Evolutionary conservation across 2,888 invertebrate species (phyloP).

Genomic region (Mythimna ferrago): DNA sequence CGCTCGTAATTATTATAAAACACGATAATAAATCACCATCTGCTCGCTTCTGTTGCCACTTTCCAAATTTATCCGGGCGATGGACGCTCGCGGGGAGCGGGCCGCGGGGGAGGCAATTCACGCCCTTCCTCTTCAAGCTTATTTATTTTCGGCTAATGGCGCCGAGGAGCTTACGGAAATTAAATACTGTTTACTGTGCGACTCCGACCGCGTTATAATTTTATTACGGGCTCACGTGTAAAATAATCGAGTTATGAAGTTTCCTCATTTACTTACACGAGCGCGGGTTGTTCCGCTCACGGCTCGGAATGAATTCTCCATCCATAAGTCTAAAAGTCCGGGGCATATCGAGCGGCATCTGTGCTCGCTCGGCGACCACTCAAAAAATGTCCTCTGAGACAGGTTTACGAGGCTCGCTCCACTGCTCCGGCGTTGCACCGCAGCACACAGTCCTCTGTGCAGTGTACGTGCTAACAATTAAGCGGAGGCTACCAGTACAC

Average conservation of each 20-base stretch:
- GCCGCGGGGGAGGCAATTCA: slow-evolving; percentile 74
- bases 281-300: slow-evolving; percentile 21
- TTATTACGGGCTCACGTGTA: slow-evolving; percentile 68
- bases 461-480: slow-evolving; percentile 69
- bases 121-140: slow-evolving; percentile 80
- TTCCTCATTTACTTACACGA: slow-evolving; percentile 53
- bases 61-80: slow-evolving; percentile 84
- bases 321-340: slow-evolving; percentile 54
- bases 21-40: slow-evolving; percentile 89
- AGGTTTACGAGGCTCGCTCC: slow-evolving; percentile 67
- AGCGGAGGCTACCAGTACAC: slow-evolving; percentile 59
- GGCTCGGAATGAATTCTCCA: slow-evolving; percentile 57
- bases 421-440: not conserved
- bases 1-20: slow-evolving; percentile 88
- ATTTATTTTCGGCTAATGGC: slow-evolving; percentile 87
- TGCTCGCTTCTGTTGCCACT: slow-evolving; percentile 86
- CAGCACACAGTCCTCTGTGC: slow-evolving; percentile 22
- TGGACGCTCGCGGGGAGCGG: slow-evolving; percentile 53
- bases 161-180: slow-evolving; percentile 83
- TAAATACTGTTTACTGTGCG: slow-evolving; percentile 81
- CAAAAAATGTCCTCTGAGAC: slow-evolving; percentile 69
- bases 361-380: slow-evolving; percentile 47
- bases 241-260: slow-evolving; percentile 63
- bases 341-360: slow-evolving; percentile 59
- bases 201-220: slow-evolving; percentile 76